A percentile compares a stretch with the other conserved stretches of the same genome.
phyloP scores from a whole-genome alignment of 2,797 vertebrate genomes.

The Cirrhinus mrigala region DNA sequence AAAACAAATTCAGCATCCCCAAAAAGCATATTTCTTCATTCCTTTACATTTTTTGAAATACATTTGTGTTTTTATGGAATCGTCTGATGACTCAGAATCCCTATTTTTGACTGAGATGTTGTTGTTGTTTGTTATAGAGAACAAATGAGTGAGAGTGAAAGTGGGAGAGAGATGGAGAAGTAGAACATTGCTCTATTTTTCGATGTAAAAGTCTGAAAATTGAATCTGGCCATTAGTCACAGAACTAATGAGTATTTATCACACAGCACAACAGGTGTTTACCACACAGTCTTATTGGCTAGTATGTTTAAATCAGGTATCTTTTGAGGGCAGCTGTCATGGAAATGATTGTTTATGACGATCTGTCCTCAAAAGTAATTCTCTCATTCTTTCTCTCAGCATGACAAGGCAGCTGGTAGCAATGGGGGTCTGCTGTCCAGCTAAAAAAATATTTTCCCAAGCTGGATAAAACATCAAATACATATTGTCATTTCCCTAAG shows the following conservation, averaged over 20 bases:
- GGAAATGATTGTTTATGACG: constrained; percentile 9
- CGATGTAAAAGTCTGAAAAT: neutral
- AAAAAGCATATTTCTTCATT: neutral
- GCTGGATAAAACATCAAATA: constrained; percentile 52
- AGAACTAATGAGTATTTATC: constrained; percentile 8
- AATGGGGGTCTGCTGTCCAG: constrained; percentile 62
- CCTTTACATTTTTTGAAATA: neutral
- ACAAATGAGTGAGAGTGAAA: neutral
- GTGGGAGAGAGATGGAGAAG: neutral
- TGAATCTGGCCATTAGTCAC: neutral
- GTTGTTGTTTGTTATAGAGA: constrained; percentile 11
- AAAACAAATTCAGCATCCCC: neutral
- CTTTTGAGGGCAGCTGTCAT: neutral
- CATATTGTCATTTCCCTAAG: constrained; percentile 15
- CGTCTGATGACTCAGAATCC: neutral
- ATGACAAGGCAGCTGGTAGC: constrained; percentile 69
- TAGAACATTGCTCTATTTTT: neutral
- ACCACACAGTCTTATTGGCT: constrained; percentile 3
- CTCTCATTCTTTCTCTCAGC: constrained; percentile 12
- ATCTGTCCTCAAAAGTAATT: constrained; percentile 11
- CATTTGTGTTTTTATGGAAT: neutral
- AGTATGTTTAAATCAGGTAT: constrained; percentile 24
- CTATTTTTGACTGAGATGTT: neutral
- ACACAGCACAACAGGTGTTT: constrained; percentile 21
- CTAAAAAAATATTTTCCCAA: constrained; percentile 49